phyloP scores from a whole-genome alignment of 2,888 invertebrate species.

The Congeria kusceri region DNA sequence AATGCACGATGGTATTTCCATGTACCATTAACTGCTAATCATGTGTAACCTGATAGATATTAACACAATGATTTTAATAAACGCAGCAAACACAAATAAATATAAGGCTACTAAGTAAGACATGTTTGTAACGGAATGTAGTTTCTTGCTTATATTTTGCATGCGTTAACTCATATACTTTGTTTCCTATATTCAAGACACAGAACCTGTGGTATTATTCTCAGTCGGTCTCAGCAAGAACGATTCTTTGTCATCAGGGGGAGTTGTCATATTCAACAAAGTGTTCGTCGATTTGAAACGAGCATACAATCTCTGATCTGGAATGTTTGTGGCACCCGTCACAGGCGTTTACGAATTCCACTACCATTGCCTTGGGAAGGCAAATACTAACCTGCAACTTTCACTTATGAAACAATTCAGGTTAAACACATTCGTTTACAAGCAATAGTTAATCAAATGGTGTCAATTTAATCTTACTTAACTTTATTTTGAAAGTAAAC shows the following conservation, averaged over 20 bases:
- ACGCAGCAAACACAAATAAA: too few species aligned
- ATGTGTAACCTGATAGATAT: too few species aligned
- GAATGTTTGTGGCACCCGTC: slow-evolving; percentile 53
- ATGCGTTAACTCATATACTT: too few species aligned
- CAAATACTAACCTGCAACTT: slow-evolving; percentile 43
- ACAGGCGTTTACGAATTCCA: slow-evolving; percentile 60
- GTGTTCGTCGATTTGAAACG: slow-evolving; percentile 48
- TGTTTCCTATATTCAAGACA: neutral
- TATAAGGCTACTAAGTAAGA: too few species aligned
- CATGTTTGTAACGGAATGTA: too few species aligned
- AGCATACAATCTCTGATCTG: slow-evolving; percentile 43
- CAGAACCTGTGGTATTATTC: slow-evolving; percentile 40
- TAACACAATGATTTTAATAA: too few species aligned
- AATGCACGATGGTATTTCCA: too few species aligned
- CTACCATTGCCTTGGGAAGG: slow-evolving; percentile 57
- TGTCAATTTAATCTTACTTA: too few species aligned
- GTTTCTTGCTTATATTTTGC: too few species aligned
- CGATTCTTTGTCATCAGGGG: slow-evolving; percentile 12
- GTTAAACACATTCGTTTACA: slow-evolving; percentile 9
- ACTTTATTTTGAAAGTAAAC: too few species aligned
- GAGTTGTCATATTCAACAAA: slow-evolving; percentile 48
- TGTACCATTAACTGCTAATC: too few species aligned
- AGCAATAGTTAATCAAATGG: too few species aligned
- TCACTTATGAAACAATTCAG: slow-evolving; percentile 53
- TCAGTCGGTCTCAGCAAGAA: slow-evolving; percentile 55